These are phyloP conservation scores for Axea sp. DNA, from an alignment of 2,888 invertebrate species.

Conservation along the genomic window DNA sequence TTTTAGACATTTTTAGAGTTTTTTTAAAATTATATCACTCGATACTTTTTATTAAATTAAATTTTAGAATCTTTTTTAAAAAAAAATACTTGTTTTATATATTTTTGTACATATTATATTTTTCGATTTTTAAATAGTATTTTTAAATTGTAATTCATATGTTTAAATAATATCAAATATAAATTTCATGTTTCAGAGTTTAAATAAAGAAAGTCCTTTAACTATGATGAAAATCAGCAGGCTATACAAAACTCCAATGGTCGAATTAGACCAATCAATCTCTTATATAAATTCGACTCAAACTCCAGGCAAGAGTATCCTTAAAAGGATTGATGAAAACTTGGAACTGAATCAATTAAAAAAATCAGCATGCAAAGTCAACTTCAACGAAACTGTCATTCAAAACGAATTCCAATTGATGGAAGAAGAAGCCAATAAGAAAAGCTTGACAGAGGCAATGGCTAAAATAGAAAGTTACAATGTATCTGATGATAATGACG, in stretches of 20 bases:
- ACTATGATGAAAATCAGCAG: slow-evolving; percentile 70
- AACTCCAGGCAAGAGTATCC: slow-evolving; percentile 74
- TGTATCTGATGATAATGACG: slow-evolving; percentile 3
- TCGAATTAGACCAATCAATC: slow-evolving; percentile 68
- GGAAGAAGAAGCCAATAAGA: slow-evolving; percentile 12
- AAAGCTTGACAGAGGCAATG: slow-evolving; percentile 60
- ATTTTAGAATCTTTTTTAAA: no score
- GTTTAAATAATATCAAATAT: no score
- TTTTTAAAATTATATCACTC: no score
- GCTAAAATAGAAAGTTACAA: slow-evolving; percentile 65
- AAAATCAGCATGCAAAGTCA: slow-evolving; percentile 71
- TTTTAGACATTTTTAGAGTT: no score
- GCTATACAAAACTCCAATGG: slow-evolving; percentile 71
- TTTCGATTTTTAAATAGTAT: no score
- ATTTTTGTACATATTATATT: no score
- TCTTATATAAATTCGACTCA: slow-evolving; percentile 71
- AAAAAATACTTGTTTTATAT: no score
- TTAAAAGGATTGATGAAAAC: slow-evolving; percentile 67
- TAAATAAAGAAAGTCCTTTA: slow-evolving; percentile 63
- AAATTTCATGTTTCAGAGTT: slow-evolving; percentile 33
- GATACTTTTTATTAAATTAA: no score
- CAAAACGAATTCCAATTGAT: slow-evolving; percentile 60
- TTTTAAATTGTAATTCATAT: no score
- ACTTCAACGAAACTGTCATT: slow-evolving; percentile 69
- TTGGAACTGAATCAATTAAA: slow-evolving; percentile 19